Evolutionary conservation across 64 coral and sea anemone species (phyloP).

Genomic region (Catalaphyllia jardinei): DNA sequence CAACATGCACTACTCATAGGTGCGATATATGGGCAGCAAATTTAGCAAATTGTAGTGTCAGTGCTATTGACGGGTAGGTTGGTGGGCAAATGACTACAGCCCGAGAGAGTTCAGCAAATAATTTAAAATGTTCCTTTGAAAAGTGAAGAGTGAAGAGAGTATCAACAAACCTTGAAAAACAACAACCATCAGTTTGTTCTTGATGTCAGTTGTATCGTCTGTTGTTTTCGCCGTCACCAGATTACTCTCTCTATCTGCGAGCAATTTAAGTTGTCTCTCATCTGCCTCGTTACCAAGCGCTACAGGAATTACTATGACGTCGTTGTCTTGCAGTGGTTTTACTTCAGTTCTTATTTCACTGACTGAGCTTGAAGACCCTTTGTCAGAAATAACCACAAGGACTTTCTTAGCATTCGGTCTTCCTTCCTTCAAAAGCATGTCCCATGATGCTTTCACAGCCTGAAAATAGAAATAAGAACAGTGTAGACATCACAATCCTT

Average conservation of each 20-base stretch:
- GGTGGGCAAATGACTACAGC: too few species aligned
- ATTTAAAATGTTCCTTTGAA: too few species aligned
- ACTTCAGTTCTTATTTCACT: conserved; percentile 31
- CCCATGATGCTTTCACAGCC: conserved; percentile 25
- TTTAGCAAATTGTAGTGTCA: too few species aligned
- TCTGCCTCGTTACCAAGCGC: conserved; percentile 74
- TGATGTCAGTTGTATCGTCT: conserved; percentile 59
- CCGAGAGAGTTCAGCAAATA: too few species aligned
- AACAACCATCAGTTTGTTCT: conserved; percentile 57
- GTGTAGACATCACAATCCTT: too few species aligned
- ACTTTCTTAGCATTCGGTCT: conserved; percentile 71
- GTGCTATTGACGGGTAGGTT: too few species aligned
- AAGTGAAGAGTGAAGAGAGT: too few species aligned
- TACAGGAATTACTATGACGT: conserved; percentile 72
- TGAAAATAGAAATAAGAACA: background rate
- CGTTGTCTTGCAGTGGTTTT: conserved; percentile 45
- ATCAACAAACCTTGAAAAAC: conserved; percentile 70
- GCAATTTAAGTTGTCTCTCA: conserved; percentile 42
- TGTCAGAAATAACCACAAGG: conserved; percentile 73
- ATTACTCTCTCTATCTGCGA: conserved; percentile 53
- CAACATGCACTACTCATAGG: too few species aligned
- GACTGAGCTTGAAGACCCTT: conserved; percentile 39
- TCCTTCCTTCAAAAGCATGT: conserved; percentile 50
- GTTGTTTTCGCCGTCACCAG: conserved; percentile 42
- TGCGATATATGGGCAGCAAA: too few species aligned